Percentiles rank a stretch among this genome's conserved stretches.
phyloP scores from a whole-genome alignment of 1,140 invertebrate species.

The Sarcophaga peregrina region DNA sequence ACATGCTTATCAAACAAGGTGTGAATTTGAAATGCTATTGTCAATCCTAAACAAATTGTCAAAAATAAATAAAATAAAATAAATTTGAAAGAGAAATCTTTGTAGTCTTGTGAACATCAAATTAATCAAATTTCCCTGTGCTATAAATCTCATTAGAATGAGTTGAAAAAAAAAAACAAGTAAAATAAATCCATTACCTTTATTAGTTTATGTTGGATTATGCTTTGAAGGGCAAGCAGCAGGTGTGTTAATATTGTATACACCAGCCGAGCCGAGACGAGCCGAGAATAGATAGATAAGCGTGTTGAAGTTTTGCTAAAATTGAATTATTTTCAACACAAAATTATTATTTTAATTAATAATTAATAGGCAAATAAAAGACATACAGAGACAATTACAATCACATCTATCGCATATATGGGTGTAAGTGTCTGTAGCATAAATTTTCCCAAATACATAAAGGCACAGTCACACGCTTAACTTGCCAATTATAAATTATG shows the following conservation, averaged over 20 bases:
- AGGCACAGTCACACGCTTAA: neutral
- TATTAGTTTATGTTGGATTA: neutral
- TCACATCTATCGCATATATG: neutral
- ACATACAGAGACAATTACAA: conserved; percentile 1
- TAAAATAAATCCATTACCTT: neutral
- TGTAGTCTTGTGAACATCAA: neutral
- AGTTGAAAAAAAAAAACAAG: no score
- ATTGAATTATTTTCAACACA: conserved; percentile 15
- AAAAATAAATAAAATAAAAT: no score
- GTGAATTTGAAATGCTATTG: neutral
- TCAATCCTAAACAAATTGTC: neutral
- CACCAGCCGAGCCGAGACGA: no score
- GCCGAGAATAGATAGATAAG: neutral
- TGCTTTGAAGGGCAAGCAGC: no score
- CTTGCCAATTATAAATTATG: neutral
- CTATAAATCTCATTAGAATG: neutral
- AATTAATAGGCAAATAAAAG: conserved; percentile 25
- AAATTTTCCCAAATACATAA: neutral
- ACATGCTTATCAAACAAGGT: neutral
- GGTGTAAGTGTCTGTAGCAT: neutral
- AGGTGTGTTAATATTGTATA: no score
- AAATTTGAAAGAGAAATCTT: neutral
- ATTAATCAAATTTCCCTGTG: neutral
- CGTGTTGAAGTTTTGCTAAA: conserved; percentile 14
- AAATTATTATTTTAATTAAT: conserved; percentile 23